Conservation (phyloP, 2,797 vertebrate species). For the Eidolon dupreanum region DNA sequence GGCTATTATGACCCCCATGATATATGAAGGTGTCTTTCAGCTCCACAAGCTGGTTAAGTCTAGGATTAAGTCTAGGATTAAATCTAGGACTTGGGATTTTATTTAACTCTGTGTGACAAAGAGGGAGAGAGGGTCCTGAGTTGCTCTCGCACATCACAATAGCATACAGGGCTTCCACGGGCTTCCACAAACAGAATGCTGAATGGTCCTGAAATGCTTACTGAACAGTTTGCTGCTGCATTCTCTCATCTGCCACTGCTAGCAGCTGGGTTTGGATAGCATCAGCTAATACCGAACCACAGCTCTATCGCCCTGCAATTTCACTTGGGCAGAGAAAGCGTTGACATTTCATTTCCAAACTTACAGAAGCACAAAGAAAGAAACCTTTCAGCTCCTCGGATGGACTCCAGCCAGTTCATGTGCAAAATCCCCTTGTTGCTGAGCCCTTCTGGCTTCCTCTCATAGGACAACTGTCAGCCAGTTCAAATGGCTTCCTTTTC, state of each 20-base stretch:
- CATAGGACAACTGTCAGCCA: neutral
- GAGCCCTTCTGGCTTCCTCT: slow-evolving; percentile 46
- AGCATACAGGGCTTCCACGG: neutral
- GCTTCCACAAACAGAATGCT: neutral
- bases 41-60: no score
- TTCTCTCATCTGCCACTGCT: neutral
- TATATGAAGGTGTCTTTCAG: neutral
- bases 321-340: neutral
- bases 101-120: neutral
- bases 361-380: slow-evolving; percentile 61
- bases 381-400: slow-evolving; percentile 29
- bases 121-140: neutral
- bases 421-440: slow-evolving; percentile 46
- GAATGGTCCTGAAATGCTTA: neutral
- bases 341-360: slow-evolving; percentile 56
- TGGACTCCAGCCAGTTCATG: slow-evolving; percentile 53
- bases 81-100: neutral
- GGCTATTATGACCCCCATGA: no score
- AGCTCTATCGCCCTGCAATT: neutral
- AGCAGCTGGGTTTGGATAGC: neutral
- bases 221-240: neutral
- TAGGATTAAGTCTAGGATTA: no score
- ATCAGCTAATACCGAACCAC: neutral
- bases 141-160: neutral
- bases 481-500: slow-evolving; percentile 1